phyloP scores from a whole-genome alignment of 1,140 invertebrate species.

The Diuraphis noxia region DNA sequence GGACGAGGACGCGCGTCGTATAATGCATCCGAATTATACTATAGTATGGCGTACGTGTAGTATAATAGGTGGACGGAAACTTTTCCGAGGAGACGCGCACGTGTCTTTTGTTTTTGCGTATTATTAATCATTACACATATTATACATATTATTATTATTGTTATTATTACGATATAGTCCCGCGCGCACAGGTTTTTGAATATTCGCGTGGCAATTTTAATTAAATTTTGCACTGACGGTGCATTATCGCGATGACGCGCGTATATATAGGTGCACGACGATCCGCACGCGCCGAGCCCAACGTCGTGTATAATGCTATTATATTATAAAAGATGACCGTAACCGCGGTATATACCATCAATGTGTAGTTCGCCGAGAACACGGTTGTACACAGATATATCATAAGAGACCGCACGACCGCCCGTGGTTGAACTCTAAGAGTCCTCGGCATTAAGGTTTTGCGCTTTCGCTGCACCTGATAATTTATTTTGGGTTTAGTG shows the following conservation, averaged over 20 bases:
- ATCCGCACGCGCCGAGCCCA: neutral
- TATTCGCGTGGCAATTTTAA: neutral
- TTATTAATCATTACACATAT: neutral
- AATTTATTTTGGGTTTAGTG: neutral
- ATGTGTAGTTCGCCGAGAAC: neutral
- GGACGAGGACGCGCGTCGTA: neutral
- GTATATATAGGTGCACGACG: neutral
- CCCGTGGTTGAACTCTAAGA: neutral
- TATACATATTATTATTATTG: neutral
- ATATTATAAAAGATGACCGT: neutral
- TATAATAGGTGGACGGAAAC: neutral
- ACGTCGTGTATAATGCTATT: neutral
- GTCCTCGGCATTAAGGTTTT: neutral
- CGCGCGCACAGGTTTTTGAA: neutral
- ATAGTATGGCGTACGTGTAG: neutral
- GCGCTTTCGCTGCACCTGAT: neutral
- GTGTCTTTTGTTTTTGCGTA: neutral
- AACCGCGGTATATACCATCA: neutral
- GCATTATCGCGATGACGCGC: neutral
- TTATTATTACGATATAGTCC: neutral
- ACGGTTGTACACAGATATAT: neutral
- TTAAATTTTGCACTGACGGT: constrained; percentile 15
- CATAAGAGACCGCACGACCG: too few species aligned
- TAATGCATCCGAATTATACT: neutral
- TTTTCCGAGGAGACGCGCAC: neutral